Percentiles rank a stretch among this genome's conserved stretches.
These are phyloP conservation scores for Calidris pugnax DNA, from an alignment of 2,113 vertebrate species.

Conservation along the genomic window DNA sequence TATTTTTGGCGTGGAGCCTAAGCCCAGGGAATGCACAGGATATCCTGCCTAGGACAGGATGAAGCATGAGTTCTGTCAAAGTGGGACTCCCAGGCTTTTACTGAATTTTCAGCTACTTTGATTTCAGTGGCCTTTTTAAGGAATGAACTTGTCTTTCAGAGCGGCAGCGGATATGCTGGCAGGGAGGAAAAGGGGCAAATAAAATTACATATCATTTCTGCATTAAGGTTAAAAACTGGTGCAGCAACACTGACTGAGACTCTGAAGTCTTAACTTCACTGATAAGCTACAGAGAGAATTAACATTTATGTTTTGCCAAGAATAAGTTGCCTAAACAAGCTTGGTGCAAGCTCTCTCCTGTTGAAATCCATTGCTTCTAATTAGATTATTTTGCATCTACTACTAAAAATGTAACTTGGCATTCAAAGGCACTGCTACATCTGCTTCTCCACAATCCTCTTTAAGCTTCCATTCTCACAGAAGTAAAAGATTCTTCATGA, in stretches of 20 bases:
- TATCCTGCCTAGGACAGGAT: background rate
- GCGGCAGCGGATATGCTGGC: fast-evolving
- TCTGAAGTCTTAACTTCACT: background rate
- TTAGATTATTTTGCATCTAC: background rate
- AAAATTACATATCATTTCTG: background rate
- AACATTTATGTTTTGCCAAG: background rate
- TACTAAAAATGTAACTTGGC: background rate
- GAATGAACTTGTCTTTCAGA: background rate
- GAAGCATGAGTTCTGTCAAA: background rate
- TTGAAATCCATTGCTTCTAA: background rate
- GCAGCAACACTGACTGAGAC: background rate
- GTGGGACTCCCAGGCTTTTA: background rate
- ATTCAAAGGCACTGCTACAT: background rate
- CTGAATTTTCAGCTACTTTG: background rate
- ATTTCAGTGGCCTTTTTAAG: background rate
- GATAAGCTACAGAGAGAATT: background rate
- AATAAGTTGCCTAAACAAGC: background rate
- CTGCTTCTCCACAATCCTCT: background rate
- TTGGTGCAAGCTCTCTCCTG: background rate
- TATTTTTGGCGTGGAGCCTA: background rate
- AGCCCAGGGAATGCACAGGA: background rate
- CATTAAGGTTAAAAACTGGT: background rate
- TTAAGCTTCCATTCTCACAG: background rate
- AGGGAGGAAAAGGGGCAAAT: background rate
- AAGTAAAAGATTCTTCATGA: background rate